Evolutionary conservation across 1,140 invertebrate species (phyloP), one percentile per base, ranked within the genome.

Genomic region (Diabrotica undecimpunctata): DNA sequence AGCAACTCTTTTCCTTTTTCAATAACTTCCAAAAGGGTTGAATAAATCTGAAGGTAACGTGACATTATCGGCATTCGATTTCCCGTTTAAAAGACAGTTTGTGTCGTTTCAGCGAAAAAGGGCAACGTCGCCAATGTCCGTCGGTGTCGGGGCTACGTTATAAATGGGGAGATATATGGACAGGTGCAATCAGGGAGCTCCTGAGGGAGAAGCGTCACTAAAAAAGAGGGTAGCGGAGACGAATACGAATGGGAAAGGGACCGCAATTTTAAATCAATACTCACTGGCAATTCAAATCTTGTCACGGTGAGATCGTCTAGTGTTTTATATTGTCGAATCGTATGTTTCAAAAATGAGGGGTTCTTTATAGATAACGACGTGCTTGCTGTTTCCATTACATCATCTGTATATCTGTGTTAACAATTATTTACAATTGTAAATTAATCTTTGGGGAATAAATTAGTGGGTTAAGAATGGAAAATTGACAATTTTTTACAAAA

Each of bases 31-130:
- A 58, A 63, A 74, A 68, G 69, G 72, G 68, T 72, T 72, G 71
- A 68, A 75, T 75, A 74, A 75, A 75, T 75, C 70, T 75, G 69
- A 74, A 75, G 74, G 73, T 75, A 65, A 70, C 71, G 66, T 73
- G 73, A 76, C 74, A 73, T 74, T 75, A 76, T 74, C 72, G 69
- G 70, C 46, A 64, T 70, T 72, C 69, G 66, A 71, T 72, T 75
- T 66, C 70, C 72, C 69, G 66, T 72, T 69, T 70, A 64, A 61
- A 60, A 71, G 72, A 71, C 66, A 65, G 62, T 66, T 68, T 71
- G 66, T 72, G 72, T 72, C 74, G 69, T 67, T 72, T 75, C 74
- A 74, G 74, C 74, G 65, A 74, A 75, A 75, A 74, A 72, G 70
- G 70, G 68, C 67, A 67, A 69, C 69, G 63, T 64, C 60, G 38